A percentile compares a stretch with the other conserved stretches of the same genome.
Evolutionary conservation across 1,140 invertebrate species (phyloP).

Genomic region (Acromyrmex charruanus): DNA sequence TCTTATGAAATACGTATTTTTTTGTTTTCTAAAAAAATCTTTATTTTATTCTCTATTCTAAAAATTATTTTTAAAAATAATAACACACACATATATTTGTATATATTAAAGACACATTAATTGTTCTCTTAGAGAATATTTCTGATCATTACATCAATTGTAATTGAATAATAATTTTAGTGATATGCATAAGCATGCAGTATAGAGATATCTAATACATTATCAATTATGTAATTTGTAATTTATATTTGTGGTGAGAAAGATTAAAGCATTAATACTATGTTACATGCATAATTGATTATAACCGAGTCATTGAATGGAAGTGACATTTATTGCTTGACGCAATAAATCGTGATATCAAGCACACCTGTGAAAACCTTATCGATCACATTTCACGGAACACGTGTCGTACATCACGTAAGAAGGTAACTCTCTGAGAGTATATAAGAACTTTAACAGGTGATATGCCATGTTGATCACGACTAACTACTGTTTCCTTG

Average conservation of each 20-base stretch:
- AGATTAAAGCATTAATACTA: not conserved
- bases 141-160: not conserved
- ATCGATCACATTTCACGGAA: slow-evolving; percentile 48
- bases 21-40: not conserved
- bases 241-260: not conserved
- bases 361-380: slow-evolving; percentile 26
- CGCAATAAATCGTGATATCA: slow-evolving; percentile 41
- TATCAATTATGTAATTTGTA: not conserved
- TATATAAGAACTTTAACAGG: slow-evolving; percentile 39
- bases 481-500: slow-evolving; percentile 21
- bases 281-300: slow-evolving; percentile 9
- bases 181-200: not conserved
- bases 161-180: slow-evolving; percentile 6
- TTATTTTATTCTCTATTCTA: not conserved
- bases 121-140: not conserved
- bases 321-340: slow-evolving; percentile 41
- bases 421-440: slow-evolving; percentile 18
- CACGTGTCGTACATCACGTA: slow-evolving; percentile 40
- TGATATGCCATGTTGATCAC: slow-evolving; percentile 43
- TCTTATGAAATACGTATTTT: not conserved
- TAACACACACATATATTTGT: not conserved
- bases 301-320: not conserved
- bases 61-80: not conserved
- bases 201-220: not conserved
- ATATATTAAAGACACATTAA: not conserved